phyloP scores from a whole-genome alignment of 2,797 vertebrate genomes.

The Halcyon chelicuti region DNA sequence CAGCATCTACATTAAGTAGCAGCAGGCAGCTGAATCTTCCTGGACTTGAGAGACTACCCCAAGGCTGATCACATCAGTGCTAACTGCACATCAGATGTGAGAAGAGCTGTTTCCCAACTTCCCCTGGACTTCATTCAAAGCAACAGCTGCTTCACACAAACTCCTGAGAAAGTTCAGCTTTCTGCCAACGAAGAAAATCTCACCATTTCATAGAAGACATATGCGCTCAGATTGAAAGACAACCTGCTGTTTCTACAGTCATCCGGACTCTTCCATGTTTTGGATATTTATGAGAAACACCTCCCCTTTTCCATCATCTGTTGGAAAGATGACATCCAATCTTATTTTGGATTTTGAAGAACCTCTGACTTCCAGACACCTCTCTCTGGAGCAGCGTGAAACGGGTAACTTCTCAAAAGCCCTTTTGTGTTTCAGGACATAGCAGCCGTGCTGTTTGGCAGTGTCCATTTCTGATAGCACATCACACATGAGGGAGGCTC shows the following conservation, averaged over 20 bases:
- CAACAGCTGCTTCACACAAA: slow-evolving; percentile 56
- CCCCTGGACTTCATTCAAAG: slow-evolving; percentile 51
- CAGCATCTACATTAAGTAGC: background rate
- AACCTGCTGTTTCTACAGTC: background rate
- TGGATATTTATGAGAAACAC: background rate
- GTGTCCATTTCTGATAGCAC: background rate
- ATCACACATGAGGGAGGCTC: background rate
- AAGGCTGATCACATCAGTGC: background rate
- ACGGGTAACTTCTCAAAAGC: background rate
- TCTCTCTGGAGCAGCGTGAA: background rate
- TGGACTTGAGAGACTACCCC: background rate
- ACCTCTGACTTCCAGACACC: background rate
- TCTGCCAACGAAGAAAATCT: slow-evolving; percentile 26
- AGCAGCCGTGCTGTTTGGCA: background rate
- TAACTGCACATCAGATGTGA: slow-evolving; percentile 29
- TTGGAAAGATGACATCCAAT: background rate
- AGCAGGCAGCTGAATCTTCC: background rate
- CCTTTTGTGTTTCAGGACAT: background rate
- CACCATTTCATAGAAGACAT: background rate
- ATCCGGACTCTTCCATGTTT: background rate
- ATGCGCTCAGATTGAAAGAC: background rate
- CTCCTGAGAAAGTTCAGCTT: slow-evolving; percentile 37
- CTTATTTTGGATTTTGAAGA: background rate
- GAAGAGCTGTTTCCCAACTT: slow-evolving; percentile 45
- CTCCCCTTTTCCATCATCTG: background rate